Evolutionary conservation across 2,113 vertebrate genomes (phyloP), one percentile per base, ranked within the genome.

Genomic region (Oryzias celebensis): DNA sequence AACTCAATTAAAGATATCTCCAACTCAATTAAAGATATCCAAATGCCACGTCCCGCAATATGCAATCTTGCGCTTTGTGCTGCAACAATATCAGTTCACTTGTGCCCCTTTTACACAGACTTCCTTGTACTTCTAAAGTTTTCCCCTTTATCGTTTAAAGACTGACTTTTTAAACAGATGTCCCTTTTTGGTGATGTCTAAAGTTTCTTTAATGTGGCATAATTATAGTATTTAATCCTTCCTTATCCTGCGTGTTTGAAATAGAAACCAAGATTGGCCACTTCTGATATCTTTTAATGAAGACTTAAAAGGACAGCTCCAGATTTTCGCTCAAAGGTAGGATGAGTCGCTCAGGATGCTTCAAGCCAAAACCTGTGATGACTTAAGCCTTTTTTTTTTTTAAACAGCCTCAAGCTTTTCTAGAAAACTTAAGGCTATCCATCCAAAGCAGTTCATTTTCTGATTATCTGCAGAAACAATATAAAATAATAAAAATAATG

Each of bases 1-100:
- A 92, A 91, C 87, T 90, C 89, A 89, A 90, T 92, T 91, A 92
- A 92, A 90, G 89, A 90, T 93, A 93, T 92, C 91, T 89, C 82
- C 78, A 67, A 83, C 84, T 90, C 90, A 91, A 85, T 93, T 92
- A 91, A 90, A 92, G 90, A 92, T 91, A 91, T 91, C 89, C 89
- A 83, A 90, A 90, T 90, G 90, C 84, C 87, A 73, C 71, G 86
- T 90, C 83, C 80, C 71, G 85, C 80, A 80, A 74, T 84, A 81
- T 78, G 84, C 85, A 88, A 90, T 90, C 85, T 69, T 81, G 62
- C 81, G 78, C 72, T 86, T 83, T 80, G 77, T 85, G 74, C 67
- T 58, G 85, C 83, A 88, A 86, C 77, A 86, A 64, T 84, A 90
- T 88, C 85, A 82, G 74, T 44, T 79, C 85, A 66, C 77, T 87